Conservation (phyloP, 64 coral and sea anemone species). For the Hydrozoanthus tunicans region DNA sequence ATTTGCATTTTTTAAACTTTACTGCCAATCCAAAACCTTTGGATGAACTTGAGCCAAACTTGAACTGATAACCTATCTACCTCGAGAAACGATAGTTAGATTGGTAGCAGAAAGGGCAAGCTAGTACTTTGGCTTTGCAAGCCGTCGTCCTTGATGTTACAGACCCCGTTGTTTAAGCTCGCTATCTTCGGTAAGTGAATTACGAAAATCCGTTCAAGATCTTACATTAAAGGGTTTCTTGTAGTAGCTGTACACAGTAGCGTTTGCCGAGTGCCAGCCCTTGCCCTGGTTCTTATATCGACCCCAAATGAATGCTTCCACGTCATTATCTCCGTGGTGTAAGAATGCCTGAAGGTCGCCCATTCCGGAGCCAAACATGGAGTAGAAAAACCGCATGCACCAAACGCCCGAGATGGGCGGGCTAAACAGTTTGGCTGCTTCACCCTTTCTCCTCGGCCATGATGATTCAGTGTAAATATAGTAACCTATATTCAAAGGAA, state of each 20-base stretch:
- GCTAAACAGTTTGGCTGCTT: slow-evolving; percentile 56
- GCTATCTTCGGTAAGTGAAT: no score
- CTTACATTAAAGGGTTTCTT: slow-evolving; percentile 61
- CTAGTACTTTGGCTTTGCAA: no score
- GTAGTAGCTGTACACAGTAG: slow-evolving; percentile 69
- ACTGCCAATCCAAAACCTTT: no score
- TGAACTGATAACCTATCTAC: no score
- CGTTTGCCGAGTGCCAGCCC: slow-evolving; percentile 63
- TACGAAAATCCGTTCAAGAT: no score
- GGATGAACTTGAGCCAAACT: no score
- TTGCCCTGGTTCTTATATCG: slow-evolving; percentile 79
- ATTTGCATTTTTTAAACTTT: no score
- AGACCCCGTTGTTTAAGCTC: no score
- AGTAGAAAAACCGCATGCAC: slow-evolving; percentile 85
- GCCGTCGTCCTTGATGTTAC: no score
- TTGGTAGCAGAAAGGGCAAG: no score
- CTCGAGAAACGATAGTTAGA: no score
- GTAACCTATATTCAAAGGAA: slow-evolving; percentile 24
- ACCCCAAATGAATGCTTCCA: slow-evolving; percentile 77
- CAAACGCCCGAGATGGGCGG: slow-evolving; percentile 62
- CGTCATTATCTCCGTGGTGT: neutral
- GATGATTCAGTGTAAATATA: slow-evolving; percentile 75
- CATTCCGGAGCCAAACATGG: slow-evolving; percentile 73
- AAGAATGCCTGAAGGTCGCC: slow-evolving; percentile 83
- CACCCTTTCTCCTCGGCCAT: slow-evolving; percentile 60